Base-by-base conservation (phyloP, 2,888 invertebrate species). In the Fissipunctia ypsillon region DNA sequence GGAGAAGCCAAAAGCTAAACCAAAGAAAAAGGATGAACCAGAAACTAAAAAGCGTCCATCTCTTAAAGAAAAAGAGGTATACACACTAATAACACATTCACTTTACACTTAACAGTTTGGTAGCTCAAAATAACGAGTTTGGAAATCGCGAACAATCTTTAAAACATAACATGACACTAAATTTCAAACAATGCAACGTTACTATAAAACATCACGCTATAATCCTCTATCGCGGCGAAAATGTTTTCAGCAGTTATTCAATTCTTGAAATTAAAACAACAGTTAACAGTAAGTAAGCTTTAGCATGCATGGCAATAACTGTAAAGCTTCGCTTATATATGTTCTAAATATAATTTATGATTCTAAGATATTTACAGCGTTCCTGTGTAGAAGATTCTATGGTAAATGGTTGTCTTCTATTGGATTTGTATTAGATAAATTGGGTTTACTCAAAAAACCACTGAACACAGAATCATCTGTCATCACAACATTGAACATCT, bases 41-140 rank as follows among this genome's bases (percentile, higher is more conserved):
- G 91, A 90, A 70, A 86, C 92, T 88, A 95, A 96, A 93, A 95
- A 96, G 88, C 94, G 96, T 70, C 90, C 94, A 57, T 95, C 95
- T 80, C 88, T 94, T 59, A 96, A 95, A 94, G 93, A 95, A 83
- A 94, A 95, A 91, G 94, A 96, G 96, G 96, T 96, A 94, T 78
- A 78, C 61, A 75, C 71, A 70, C 56, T 73, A 65, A 50, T 77
- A 88, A 79, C 87, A 89, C 84, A 82, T 59, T 77, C 63, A 81
- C 79, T 76, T 81, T 79, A 90, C 84, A 86, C 74, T 77, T 86
- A 88, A 89, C 86, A 86, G 86, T 89, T 87, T 87, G 84, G 72
- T 82, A 84, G 85, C 78, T 78, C 74, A 71, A 74, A 74, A 82
- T 89, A 87, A 88, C 77, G 66, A 61, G 69, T 86, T 86, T 87